Base-by-base conservation (phyloP, 2,888 invertebrate species). In the Polydesmus complanatus region DNA sequence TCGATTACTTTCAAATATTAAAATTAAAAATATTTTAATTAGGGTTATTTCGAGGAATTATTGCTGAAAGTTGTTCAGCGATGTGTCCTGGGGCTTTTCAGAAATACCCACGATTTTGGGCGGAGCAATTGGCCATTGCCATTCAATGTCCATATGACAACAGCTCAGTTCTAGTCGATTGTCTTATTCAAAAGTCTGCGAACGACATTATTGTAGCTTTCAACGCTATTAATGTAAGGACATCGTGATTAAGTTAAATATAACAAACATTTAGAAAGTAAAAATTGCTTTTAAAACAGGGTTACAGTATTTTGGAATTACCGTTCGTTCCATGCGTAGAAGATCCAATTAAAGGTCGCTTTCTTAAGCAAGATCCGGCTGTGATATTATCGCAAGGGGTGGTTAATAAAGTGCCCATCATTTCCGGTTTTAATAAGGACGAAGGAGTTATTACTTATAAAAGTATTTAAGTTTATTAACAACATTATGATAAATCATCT, bases 51-150 rank as follows among this genome's bases (percentile, higher is more conserved):
- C 63, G 62, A 50, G 56, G 63, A 37, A 68, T 66, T 21, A 68
- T 68, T 27, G 64, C 67, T 14, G 65, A 68, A 53, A 68, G 68
- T 56, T 68, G 68, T 1, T 62, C 65, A n/a, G 65, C 65, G 49
- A 56, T 67, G 18, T 64, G 64, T 57, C 66, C 67, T 1, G 67
- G 68, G 67, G 67, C 66, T 2, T 53, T 37, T 18, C 61, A 48
- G 52, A 59, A 3, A 11, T 21, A 53, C 14, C 48, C 51, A 14
- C 26, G 27, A 21, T 19, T 22, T 19, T 58, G 48, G 25, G 56
- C 63, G 3, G 27, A 51, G 8, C 48, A 53, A 48, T 37, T 63
- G 21, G 63, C 56, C 19, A 26, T 48, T 21, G 26, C 47, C 18
- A 19, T 62, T 18, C 49, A 50, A 8, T 63, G 63, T 27, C 50